Percentiles rank a stretch among this genome's conserved stretches.
Conservation (phyloP, 92 coral and sea anemone species). For the Galaxea fascicularis region DNA sequence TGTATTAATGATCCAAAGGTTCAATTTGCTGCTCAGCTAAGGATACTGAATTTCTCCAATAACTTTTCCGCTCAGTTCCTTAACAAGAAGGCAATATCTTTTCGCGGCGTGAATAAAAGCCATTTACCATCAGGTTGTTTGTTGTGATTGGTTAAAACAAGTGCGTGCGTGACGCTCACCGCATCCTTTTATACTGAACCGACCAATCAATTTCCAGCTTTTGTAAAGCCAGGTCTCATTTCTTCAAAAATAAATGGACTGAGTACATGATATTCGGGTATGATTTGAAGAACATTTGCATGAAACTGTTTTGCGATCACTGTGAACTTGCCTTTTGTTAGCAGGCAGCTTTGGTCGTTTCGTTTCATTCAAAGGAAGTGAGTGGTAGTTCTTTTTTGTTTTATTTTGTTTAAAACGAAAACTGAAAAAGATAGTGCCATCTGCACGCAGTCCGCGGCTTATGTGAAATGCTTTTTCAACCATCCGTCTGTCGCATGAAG, state of each 20-base stretch:
- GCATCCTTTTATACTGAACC: neutral
- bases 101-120: conserved; percentile 19
- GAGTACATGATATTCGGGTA: neutral
- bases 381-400: neutral
- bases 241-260: neutral
- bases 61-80: neutral
- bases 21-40: conserved; percentile 23
- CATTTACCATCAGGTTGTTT: neutral
- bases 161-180: neutral
- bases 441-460: neutral
- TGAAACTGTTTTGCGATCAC: neutral
- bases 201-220: conserved; percentile 3
- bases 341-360: neutral
- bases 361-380: neutral
- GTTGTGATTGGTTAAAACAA: neutral
- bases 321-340: neutral
- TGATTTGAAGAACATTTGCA: neutral
- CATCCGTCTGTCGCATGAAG: conserved; percentile 1
- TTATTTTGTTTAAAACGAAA: neutral
- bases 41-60: conserved; percentile 9
- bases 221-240: neutral
- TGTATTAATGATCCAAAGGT: conserved; percentile 1
- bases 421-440: no score
- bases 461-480: neutral
- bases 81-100: neutral